Conservation (phyloP, 1,140 invertebrate species). For the Drosophila subpulchrella region DNA sequence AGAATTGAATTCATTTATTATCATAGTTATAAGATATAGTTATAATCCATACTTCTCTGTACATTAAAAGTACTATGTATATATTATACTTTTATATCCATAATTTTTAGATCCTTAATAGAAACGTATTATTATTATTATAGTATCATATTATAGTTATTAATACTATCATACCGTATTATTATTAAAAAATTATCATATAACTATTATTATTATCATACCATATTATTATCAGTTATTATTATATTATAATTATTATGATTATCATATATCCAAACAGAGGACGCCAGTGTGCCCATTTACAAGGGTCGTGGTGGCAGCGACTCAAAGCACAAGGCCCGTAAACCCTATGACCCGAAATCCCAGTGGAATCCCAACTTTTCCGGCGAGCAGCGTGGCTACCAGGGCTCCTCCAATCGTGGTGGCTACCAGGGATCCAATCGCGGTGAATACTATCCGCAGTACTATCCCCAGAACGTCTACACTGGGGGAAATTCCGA, state of each 20-base stretch:
- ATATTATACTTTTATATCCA: no score
- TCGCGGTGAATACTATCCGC: conserved; percentile 51
- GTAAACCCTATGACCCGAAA: conserved; percentile 69
- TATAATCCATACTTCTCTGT: no score
- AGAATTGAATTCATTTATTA: no score
- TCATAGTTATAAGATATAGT: no score
- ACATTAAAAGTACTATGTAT: no score
- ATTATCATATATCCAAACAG: conserved; percentile 11
- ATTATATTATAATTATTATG: neutral
- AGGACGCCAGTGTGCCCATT: conserved; percentile 83
- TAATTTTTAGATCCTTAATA: no score
- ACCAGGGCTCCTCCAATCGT: conserved; percentile 27
- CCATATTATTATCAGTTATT: no score
- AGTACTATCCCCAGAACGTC: conserved; percentile 67
- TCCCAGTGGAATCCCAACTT: conserved; percentile 79
- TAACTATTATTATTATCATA: neutral
- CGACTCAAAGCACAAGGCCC: conserved; percentile 61
- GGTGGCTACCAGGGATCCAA: conserved; percentile 32
- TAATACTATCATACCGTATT: neutral
- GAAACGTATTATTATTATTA: no score
- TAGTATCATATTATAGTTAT: neutral
- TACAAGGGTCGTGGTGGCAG: conserved; percentile 72
- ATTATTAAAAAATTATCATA: no score
- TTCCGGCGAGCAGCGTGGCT: conserved; percentile 60
- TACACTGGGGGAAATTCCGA: conserved; percentile 48